Percentiles rank a stretch among this genome's conserved stretches.
Evolutionary conservation across 2,888 invertebrate species (phyloP).

Genomic region (Hemaris fuciformis): DNA sequence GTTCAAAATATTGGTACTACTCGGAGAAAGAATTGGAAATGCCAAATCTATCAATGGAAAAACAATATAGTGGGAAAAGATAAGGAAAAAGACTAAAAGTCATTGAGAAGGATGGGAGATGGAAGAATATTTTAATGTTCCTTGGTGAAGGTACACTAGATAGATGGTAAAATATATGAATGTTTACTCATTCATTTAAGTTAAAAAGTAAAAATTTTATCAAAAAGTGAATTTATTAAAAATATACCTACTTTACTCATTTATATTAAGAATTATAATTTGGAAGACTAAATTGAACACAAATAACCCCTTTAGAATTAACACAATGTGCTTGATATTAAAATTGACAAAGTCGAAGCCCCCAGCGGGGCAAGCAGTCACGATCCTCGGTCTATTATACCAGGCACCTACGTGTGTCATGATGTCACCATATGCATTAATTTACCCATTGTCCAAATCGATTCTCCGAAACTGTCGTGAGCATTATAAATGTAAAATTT

Average conservation of each 20-base stretch:
- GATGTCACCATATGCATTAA: conserved; percentile 23
- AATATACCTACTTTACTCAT: not conserved
- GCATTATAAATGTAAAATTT: not conserved
- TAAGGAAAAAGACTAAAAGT: no score
- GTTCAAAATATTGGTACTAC: no score
- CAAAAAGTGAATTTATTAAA: no score
- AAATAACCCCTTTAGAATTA: not conserved
- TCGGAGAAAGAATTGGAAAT: no score
- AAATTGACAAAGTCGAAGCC: not conserved
- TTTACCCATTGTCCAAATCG: conserved; percentile 17
- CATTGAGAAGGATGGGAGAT: no score
- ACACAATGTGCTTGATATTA: not conserved
- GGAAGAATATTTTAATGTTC: no score
- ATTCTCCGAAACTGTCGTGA: conserved; percentile 17
- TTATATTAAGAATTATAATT: not conserved
- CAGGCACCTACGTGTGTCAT: conserved; percentile 15
- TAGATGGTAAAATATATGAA: no score
- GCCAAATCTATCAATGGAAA: no score
- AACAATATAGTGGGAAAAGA: no score
- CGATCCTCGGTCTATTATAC: conserved; percentile 9
- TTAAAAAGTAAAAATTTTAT: no score
- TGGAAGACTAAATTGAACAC: not conserved
- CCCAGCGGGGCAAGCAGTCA: conserved; percentile 2
- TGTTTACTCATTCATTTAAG: no score
- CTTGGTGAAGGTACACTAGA: no score